A percentile compares a stretch with the other conserved stretches of the same genome.
These are phyloP conservation scores for Hydropsyche tenuis DNA, from an alignment of 1,140 invertebrate genomes.

Conservation along the genomic window DNA sequence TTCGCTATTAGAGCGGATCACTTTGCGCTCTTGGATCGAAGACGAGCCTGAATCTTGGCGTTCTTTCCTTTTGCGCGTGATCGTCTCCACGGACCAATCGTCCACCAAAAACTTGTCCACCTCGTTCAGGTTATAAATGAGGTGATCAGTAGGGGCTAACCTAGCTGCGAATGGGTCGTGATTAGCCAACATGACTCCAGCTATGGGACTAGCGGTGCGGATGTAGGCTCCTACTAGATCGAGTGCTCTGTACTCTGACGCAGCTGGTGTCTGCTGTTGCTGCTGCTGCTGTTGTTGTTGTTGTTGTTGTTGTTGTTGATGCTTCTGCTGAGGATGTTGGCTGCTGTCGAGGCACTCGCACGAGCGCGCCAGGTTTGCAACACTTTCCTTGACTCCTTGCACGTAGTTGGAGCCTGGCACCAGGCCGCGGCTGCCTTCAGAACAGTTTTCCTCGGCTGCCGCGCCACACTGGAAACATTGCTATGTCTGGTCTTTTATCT, in stretches of 20 bases:
- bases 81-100: slow-evolving; percentile 36
- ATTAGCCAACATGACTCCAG: slow-evolving; percentile 39
- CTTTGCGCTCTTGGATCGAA: slow-evolving; percentile 69
- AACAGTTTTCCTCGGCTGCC: slow-evolving; percentile 37
- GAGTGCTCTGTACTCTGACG: slow-evolving; percentile 18
- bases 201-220: slow-evolving; percentile 37
- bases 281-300: slow-evolving; percentile 6
- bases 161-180: slow-evolving; percentile 54
- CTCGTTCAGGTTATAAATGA: slow-evolving; percentile 45
- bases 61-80: slow-evolving; percentile 77
- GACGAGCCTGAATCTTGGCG: slow-evolving; percentile 68
- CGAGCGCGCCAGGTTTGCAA: slow-evolving; percentile 36
- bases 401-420: slow-evolving; percentile 32
- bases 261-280: no score
- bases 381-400: slow-evolving; percentile 41
- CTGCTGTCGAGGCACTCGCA: slow-evolving; percentile 44
- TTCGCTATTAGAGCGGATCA: slow-evolving; percentile 79
- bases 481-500: no score
- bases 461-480: slow-evolving; percentile 45
- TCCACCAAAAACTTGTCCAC: slow-evolving; percentile 45
- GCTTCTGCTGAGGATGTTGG: background rate
- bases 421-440: slow-evolving; percentile 29
- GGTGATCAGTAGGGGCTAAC: slow-evolving; percentile 55
- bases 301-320: background rate
- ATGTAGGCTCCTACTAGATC: slow-evolving; percentile 26